phyloP scores from a whole-genome alignment of 2,888 invertebrate species.

The Tridacna gigas region DNA sequence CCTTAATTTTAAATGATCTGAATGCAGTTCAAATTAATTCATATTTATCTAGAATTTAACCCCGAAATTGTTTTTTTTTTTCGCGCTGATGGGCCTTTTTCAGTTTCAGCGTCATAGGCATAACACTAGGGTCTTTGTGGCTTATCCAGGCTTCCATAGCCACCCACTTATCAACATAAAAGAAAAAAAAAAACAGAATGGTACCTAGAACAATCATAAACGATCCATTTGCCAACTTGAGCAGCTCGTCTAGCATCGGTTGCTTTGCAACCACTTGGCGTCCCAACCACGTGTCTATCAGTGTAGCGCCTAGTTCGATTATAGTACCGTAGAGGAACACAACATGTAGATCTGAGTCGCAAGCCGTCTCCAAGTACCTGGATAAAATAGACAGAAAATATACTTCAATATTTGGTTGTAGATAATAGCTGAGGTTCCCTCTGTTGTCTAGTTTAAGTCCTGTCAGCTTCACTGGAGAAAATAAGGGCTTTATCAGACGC shows the following conservation, averaged over 20 bases:
- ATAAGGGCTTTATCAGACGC: too few relatives aligned
- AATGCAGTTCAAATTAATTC: too few relatives aligned
- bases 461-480: too few relatives aligned
- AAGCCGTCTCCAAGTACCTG: slow-evolving; percentile 74
- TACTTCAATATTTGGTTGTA: too few relatives aligned
- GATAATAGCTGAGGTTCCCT: too few relatives aligned
- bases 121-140: neutral
- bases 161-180: neutral
- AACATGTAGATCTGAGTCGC: slow-evolving; percentile 77
- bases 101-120: neutral
- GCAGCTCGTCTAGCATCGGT: slow-evolving; percentile 72
- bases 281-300: slow-evolving; percentile 77
- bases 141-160: neutral
- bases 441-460: too few relatives aligned
- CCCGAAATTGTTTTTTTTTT: neutral
- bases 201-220: slow-evolving; percentile 80
- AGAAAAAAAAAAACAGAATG: slow-evolving; percentile 5
- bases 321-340: slow-evolving; percentile 72
- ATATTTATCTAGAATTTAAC: neutral
- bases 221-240: slow-evolving; percentile 75
- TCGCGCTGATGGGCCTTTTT: neutral
- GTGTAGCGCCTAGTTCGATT: slow-evolving; percentile 75
- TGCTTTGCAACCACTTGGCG: slow-evolving; percentile 72
- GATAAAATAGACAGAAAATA: slow-evolving; percentile 4
- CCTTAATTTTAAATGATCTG: too few relatives aligned